These are phyloP conservation scores for Campylomormyrus numenius DNA, from an alignment of 2,113 vertebrate genomes.

Conservation along the genomic window DNA sequence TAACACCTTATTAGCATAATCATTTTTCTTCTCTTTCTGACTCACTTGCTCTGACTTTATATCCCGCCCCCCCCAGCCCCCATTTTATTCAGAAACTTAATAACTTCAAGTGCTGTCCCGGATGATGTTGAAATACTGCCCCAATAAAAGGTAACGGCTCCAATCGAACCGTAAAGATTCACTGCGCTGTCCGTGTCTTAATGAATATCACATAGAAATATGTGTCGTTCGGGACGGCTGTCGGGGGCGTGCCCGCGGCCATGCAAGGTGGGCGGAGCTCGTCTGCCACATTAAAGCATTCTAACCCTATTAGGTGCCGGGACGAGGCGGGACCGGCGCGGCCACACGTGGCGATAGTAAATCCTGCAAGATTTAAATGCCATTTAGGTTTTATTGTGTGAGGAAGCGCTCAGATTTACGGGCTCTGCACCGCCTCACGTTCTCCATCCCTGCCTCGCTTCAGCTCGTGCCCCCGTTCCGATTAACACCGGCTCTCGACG, in stretches of 20 bases:
- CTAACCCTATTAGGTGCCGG: constrained; percentile 20
- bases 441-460: neutral
- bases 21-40: constrained; percentile 3
- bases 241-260: neutral
- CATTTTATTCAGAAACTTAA: constrained; percentile 73
- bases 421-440: neutral
- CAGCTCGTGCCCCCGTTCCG: neutral
- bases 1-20: constrained; percentile 38
- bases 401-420: constrained; percentile 21
- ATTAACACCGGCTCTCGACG: neutral
- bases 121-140: constrained; percentile 72
- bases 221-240: constrained; percentile 58
- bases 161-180: constrained; percentile 76
- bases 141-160: constrained; percentile 79
- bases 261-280: constrained; percentile 1
- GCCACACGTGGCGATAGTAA: neutral
- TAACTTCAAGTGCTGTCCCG: constrained; percentile 76
- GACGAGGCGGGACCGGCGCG: neutral
- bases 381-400: constrained; percentile 29
- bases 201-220: constrained; percentile 70
- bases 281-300: constrained; percentile 19
- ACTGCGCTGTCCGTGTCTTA: constrained; percentile 67
- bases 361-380: constrained; percentile 28
- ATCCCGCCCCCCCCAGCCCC: constrained; percentile 29
- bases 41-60: constrained; percentile 54